Base-by-base conservation (phyloP, 2,113 vertebrate species). In the Pseudorasbora parva region DNA sequence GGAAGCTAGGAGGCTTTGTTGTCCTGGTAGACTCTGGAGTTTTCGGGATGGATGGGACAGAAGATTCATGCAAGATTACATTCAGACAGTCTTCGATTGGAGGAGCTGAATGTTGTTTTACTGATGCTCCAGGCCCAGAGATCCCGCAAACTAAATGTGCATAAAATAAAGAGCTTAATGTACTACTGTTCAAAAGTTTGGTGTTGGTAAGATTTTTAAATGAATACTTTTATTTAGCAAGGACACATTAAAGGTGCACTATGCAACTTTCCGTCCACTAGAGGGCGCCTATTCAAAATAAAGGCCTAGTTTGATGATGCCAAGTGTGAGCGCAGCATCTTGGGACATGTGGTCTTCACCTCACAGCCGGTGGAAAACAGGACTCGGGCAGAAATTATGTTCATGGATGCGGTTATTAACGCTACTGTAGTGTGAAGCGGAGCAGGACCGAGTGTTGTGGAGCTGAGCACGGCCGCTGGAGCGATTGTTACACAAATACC, bases 141-240 rank as follows among this genome's bases (percentile, higher is more conserved):
- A 95, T 91, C 45, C 94, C 93, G 82, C 95, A 94, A 88, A 96
- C 96, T 96, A 25, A 1, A 92, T 79, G 9, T 2, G 90, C 69
- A 91, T 82, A 66, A 0, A 69, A 69, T 54, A 47, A 74, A 54
- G 1, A 1, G 21, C 41, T 45, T 72, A 7, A 71, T 72, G 21
- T 54, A 19, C 6, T 1, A 51, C 49, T 5, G 15, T 17, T 15
- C 49, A 72, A n/a, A 43, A 5, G 6, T 72, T 72, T 72, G 30
- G 8, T 17, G 4, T 68, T 33, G 37, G 17, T 68, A 37, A 68
- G 64, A 68, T 37, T 21, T 33, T 19, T 1, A 5, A 68, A 68
- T 68, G 0, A 41, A 68, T 41, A 68, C 6, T 45, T 62, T 62
- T 59, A n/a, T 10, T 59, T 0, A 59, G 10, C 57, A 71, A 71